These are phyloP conservation scores for Chymomyza procnemis DNA, from an alignment of 2,888 invertebrate species.

Conservation along the genomic window DNA sequence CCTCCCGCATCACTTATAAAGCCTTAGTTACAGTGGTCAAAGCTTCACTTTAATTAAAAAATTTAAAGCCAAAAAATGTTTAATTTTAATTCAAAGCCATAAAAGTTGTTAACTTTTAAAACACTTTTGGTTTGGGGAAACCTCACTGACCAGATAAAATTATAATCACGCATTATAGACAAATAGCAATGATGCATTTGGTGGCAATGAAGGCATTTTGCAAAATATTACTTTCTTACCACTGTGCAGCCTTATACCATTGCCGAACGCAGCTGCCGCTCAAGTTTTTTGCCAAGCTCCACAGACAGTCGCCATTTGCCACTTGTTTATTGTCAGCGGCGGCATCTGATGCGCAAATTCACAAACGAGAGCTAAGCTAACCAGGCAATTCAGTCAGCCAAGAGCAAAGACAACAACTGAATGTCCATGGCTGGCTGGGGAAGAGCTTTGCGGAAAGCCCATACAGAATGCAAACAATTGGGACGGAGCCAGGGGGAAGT, in stretches of 20 bases:
- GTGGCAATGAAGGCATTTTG: no score
- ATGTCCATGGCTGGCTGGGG: neutral
- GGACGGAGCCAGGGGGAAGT: constrained; percentile 11
- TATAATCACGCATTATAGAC: no score
- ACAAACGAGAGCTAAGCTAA: constrained; percentile 54
- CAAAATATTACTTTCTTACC: neutral
- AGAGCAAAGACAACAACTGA: constrained; percentile 50
- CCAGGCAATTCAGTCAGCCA: constrained; percentile 31
- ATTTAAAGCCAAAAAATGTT: no score
- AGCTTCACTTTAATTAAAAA: neutral
- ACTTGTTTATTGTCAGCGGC: constrained; percentile 45
- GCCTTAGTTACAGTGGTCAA: neutral
- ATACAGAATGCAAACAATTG: constrained; percentile 44
- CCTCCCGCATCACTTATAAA: neutral
- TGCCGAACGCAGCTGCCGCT: constrained; percentile 51
- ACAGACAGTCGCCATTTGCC: constrained; percentile 6
- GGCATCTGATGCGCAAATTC: constrained; percentile 68
- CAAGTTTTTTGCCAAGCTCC: constrained; percentile 24
- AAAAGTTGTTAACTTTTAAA: no score
- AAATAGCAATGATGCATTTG: no score
- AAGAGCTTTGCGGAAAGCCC: constrained; percentile 23
- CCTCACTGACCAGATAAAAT: no score
- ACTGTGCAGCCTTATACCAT: neutral
- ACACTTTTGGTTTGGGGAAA: no score
- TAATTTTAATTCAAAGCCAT: no score